Percentiles rank a stretch among this genome's conserved stretches.
These are phyloP conservation scores for Ciconia stormi DNA, from an alignment of 2,113 vertebrate genomes.

Conservation along the genomic window DNA sequence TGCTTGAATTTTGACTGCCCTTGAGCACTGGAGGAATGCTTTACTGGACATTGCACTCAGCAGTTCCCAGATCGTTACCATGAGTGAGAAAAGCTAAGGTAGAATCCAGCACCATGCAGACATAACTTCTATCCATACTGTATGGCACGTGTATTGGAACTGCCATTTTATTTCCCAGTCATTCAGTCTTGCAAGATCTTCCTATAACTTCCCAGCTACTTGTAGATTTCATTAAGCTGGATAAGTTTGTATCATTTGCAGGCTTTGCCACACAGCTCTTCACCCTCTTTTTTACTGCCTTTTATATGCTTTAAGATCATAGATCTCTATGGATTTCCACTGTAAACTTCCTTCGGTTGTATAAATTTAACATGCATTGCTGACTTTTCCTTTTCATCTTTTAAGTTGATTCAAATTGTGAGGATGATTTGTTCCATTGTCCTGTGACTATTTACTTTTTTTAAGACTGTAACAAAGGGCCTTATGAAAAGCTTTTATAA, in stretches of 20 bases:
- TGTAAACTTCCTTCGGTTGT: background rate
- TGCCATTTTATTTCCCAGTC: background rate
- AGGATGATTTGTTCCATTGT: background rate
- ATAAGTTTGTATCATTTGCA: background rate
- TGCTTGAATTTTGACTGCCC: background rate
- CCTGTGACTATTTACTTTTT: background rate
- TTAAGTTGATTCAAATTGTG: background rate
- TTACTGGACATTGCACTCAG: background rate
- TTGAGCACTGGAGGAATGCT: background rate
- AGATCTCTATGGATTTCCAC: background rate
- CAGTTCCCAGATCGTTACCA: background rate
- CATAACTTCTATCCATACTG: background rate
- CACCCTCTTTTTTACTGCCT: background rate
- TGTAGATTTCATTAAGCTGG: background rate
- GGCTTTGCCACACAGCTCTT: background rate
- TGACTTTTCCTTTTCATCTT: background rate
- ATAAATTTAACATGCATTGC: background rate
- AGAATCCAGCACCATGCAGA: background rate
- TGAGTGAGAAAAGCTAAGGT: background rate
- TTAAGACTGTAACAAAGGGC: background rate
- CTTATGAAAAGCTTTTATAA: background rate
- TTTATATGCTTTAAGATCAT: background rate
- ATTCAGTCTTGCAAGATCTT: background rate
- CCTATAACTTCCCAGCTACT: background rate
- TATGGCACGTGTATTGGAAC: background rate